Conservation (phyloP, 1,140 invertebrate species). For the Antheraea pernyi region DNA sequence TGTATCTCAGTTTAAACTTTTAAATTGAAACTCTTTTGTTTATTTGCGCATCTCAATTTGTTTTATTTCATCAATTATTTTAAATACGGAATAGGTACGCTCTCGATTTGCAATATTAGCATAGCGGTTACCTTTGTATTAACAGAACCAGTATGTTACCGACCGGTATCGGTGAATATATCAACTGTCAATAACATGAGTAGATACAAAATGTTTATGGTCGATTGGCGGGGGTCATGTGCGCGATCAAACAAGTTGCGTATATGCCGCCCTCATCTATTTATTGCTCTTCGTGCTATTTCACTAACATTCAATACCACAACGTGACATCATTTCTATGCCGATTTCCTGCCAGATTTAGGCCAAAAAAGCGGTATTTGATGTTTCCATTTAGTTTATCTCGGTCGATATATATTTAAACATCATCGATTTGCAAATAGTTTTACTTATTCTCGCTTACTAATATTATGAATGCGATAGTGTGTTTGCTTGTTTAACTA, state of each 20-base stretch:
- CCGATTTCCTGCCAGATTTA: neutral
- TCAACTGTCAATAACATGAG: conserved; percentile 11
- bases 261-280: conserved; percentile 27
- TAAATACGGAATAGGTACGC: neutral
- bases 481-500: too few species aligned
- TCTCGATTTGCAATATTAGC: neutral
- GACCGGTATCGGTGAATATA: neutral
- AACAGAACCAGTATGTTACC: neutral
- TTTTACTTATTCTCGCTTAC: neutral
- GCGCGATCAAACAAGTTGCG: conserved; percentile 25
- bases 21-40: neutral
- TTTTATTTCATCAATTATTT: neutral
- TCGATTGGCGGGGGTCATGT: conserved; percentile 30
- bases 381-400: neutral
- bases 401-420: neutral
- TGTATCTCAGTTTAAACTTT: neutral
- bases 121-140: neutral
- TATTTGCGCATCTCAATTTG: neutral
- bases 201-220: conserved; percentile 4
- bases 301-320: neutral
- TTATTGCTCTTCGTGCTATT: conserved; percentile 19
- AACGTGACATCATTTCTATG: conserved; percentile 7
- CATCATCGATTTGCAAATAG: neutral
- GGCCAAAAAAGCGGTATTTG: neutral
- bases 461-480: neutral